Percentiles rank a stretch among this genome's conserved stretches.
phyloP scores from a whole-genome alignment of 1,140 invertebrate genomes.

The Palaemon carinicauda region DNA sequence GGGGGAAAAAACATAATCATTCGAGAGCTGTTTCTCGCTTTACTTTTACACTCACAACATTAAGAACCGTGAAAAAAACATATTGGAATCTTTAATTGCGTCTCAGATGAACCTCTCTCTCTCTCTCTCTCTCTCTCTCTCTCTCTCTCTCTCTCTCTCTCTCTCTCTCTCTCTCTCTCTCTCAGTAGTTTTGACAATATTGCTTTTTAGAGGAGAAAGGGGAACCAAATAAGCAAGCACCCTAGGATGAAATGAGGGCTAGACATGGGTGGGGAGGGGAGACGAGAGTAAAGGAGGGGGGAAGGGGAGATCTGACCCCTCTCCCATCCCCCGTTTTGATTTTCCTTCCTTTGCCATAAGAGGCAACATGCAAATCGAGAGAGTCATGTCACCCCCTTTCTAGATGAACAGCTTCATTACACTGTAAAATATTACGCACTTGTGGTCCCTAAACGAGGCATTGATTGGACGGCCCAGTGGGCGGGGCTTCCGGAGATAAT shows the following conservation, averaged over 20 bases:
- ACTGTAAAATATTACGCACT: slow-evolving; percentile 53
- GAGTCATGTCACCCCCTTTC: slow-evolving; percentile 7
- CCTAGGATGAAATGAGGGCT: too few relatives aligned
- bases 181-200: background rate
- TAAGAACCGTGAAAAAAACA: slow-evolving; percentile 38
- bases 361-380: background rate
- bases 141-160: slow-evolving; percentile 12
- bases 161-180: background rate
- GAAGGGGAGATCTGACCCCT: background rate
- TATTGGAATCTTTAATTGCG: slow-evolving; percentile 46
- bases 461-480: slow-evolving; percentile 40
- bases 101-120: slow-evolving; percentile 33
- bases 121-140: background rate
- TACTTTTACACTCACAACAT: slow-evolving; percentile 29
- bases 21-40: background rate
- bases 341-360: slow-evolving; percentile 24
- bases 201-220: too few relatives aligned
- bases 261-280: background rate
- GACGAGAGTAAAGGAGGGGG: background rate
- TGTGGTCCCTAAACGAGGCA: slow-evolving; percentile 51
- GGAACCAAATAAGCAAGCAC: too few relatives aligned
- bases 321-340: slow-evolving; percentile 4
- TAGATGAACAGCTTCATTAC: slow-evolving; percentile 54
- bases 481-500: slow-evolving; percentile 33
- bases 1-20: too few relatives aligned